Base-by-base conservation (phyloP, 2,888 invertebrate species). In the Emmelina monodactyla region DNA sequence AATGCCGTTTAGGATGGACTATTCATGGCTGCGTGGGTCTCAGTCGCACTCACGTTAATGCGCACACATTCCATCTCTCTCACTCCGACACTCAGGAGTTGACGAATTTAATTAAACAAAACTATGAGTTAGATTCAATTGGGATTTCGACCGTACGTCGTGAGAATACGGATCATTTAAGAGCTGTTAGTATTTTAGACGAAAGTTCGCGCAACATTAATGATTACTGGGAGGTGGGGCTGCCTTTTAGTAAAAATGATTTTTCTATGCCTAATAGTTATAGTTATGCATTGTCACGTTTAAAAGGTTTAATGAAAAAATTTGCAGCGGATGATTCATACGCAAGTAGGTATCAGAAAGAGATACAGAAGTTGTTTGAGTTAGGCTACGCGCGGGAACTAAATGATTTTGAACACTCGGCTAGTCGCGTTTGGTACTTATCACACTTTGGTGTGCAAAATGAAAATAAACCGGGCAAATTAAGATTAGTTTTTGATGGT, bases 71-170 rank as follows among this genome's bases (percentile, higher is more conserved):
- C 33, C 41, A 41, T 36, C 43, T 42, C 33, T 29, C 37, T 40
- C 37, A 33, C 31, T 9, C 35, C 5, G 36, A 39, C 28, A 34
- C 33, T 6, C 34, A 22, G 33, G 34, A 41, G 16, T 38, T 48
- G 14, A 43, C 41, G 32, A 32, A 40, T 13, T 28, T 46, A 14
- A 29, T 49, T 31, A 42, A 39, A 31, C 28, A 40, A 14, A 44
- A 37, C 1, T 47, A 42, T 32, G 38, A 35, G 5, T 32, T 49
- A 22, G 47, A 48, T 13, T 40, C 46, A n/a, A 44, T 47, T 13
- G 47, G 46, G 40, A 19, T 47, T 16, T 45, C 40, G 13, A 40
- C 42, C 29, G 28, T 39, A 34, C 37, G 40, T 2, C 42, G 47
- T 16, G 40, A 46, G 13, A 45, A 47, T 40, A 43, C 39, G 31